These are phyloP conservation scores for Cuniculus paca DNA, from an alignment of 2,797 vertebrate genomes.

Conservation along the genomic window DNA sequence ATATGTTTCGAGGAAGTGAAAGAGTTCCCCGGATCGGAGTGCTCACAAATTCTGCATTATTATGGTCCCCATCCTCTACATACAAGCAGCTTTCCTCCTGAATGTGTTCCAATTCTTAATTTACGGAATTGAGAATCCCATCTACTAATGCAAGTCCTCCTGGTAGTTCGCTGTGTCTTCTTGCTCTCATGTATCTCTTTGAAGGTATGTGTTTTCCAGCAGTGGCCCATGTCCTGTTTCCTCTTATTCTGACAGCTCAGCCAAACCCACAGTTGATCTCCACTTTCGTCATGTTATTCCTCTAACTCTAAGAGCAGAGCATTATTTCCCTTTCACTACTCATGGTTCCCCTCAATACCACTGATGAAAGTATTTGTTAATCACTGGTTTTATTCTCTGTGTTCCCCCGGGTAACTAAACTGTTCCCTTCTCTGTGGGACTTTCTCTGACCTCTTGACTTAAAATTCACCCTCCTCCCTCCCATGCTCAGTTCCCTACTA, in stretches of 20 bases:
- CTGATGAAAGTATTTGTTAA: not conserved
- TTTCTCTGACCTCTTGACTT: not conserved
- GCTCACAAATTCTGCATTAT: not conserved
- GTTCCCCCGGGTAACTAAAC: not conserved
- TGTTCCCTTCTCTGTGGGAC: not conserved
- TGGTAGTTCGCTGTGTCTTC: not conserved
- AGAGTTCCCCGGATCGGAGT: not conserved
- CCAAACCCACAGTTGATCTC: not conserved
- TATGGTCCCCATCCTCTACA: not conserved
- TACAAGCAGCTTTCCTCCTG: not conserved
- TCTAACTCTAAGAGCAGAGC: slow-evolving; percentile 4
- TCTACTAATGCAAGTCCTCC: not conserved
- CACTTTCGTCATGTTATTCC: not conserved
- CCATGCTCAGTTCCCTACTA: not conserved
- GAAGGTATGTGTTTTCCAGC: not conserved
- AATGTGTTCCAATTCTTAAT: not conserved
- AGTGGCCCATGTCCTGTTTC: not conserved
- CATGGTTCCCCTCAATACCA: not conserved
- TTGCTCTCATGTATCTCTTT: not conserved
- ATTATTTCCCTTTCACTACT: not conserved
- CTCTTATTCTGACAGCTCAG: not conserved
- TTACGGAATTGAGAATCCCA: not conserved
- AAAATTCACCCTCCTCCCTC: not conserved
- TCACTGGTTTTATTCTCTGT: not conserved
- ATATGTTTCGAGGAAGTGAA: not conserved